Percentiles rank a stretch among this genome's conserved stretches.
Evolutionary conservation across 2,797 vertebrate species (phyloP).

Genomic region (Tragopan temminckii): DNA sequence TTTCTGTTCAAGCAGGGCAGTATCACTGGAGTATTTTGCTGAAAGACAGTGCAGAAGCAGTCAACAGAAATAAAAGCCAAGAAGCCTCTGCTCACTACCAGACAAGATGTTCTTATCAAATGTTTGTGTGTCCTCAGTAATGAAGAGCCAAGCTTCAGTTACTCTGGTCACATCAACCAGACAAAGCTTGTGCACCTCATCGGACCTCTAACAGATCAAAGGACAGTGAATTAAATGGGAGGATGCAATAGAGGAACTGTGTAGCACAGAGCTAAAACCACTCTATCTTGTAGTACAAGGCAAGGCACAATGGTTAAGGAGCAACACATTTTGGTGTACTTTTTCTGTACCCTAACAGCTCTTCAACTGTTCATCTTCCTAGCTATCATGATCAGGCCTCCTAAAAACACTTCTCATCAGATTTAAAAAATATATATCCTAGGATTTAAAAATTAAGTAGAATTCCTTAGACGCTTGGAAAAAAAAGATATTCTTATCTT

Average conservation of each 20-base stretch:
- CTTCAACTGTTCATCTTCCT: neutral
- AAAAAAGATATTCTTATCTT: neutral
- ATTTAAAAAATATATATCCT: neutral
- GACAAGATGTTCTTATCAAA: neutral
- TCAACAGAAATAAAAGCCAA: neutral
- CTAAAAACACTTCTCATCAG: neutral
- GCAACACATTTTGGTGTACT: neutral
- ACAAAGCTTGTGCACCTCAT: neutral
- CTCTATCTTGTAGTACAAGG: neutral
- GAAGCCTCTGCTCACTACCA: neutral
- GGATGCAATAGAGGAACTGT: neutral
- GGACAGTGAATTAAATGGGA: neutral
- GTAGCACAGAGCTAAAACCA: neutral
- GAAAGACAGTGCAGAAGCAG: neutral
- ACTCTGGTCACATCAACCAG: neutral
- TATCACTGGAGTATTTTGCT: neutral
- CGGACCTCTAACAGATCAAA: neutral
- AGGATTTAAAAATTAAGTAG: neutral
- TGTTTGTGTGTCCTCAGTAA: neutral
- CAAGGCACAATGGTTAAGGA: neutral
- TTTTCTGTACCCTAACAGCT: neutral
- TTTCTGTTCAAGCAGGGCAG: neutral
- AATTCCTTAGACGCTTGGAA: neutral
- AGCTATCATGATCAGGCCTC: neutral
- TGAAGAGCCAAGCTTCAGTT: neutral